phyloP scores from a whole-genome alignment of 1,140 invertebrate species.

The Conus betulinus region DNA sequence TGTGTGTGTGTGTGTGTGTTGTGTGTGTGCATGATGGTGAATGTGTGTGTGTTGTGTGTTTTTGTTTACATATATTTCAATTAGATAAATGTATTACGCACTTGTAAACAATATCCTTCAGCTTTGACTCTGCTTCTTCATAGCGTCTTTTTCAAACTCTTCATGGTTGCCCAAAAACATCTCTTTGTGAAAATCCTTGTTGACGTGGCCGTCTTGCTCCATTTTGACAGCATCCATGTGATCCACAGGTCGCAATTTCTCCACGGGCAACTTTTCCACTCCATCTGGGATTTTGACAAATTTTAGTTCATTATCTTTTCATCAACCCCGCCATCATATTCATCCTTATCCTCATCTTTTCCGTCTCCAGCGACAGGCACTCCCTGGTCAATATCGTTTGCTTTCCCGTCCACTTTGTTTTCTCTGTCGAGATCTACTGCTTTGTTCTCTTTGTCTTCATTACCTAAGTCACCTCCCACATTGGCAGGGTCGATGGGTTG shows the following conservation, averaged over 20 bases:
- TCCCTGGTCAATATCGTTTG: background rate
- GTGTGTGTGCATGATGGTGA: no score
- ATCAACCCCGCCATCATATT: background rate
- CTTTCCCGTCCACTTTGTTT: background rate
- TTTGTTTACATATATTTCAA: background rate
- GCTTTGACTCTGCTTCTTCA: constrained; percentile 60
- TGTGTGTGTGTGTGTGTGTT: no score
- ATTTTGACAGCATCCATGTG: constrained; percentile 73
- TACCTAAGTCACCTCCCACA: background rate
- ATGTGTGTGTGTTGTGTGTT: no score
- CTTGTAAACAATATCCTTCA: constrained; percentile 71
- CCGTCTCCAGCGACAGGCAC: background rate
- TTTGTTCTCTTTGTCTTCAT: background rate
- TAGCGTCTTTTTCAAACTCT: constrained; percentile 65
- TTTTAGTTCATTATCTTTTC: constrained; percentile 10
- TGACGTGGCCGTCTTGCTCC: constrained; percentile 74
- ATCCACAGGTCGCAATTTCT: constrained; percentile 69
- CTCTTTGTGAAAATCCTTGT: constrained; percentile 73
- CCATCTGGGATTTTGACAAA: constrained; percentile 34
- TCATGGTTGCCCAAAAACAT: constrained; percentile 72
- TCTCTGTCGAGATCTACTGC: background rate
- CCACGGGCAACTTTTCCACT: constrained; percentile 44
- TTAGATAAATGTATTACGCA: constrained; percentile 38
- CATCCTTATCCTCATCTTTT: background rate
- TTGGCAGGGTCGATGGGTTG: background rate